Conservation (phyloP, 2,888 invertebrate genomes). For the Muscina levida region DNA sequence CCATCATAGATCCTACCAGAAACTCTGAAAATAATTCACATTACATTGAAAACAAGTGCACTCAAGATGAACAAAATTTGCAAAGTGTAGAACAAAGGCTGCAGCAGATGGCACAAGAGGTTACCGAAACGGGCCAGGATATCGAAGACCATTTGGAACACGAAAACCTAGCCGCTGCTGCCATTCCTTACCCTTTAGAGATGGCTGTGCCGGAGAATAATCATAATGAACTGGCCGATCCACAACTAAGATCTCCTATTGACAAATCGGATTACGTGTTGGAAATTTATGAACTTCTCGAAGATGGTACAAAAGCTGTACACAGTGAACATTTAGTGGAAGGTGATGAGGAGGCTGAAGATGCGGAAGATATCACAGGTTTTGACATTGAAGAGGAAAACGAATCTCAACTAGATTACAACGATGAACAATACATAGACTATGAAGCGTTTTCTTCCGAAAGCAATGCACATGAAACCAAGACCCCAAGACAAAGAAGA, state of each 20-base stretch:
- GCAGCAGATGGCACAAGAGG: too few species aligned
- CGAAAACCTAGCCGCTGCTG: too few species aligned
- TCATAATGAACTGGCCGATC: background rate
- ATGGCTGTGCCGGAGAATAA: too few species aligned
- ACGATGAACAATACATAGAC: constrained; percentile 4
- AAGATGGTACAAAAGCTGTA: constrained; percentile 41
- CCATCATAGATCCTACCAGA: too few species aligned
- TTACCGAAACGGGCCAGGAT: too few species aligned
- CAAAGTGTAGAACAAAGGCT: too few species aligned
- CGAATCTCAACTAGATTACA: background rate
- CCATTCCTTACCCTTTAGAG: too few species aligned
- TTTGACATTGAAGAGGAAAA: background rate
- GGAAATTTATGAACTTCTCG: constrained; percentile 58
- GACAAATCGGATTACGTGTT: constrained; percentile 56
- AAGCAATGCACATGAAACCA: too few species aligned
- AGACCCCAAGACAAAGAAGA: background rate
- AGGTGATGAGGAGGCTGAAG: background rate
- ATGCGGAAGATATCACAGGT: background rate
- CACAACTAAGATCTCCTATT: background rate
- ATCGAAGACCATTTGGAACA: too few species aligned
- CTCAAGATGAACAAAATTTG: too few species aligned
- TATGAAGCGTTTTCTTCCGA: background rate
- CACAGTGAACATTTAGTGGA: background rate
- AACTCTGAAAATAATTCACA: background rate
- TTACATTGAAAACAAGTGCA: too few species aligned